Percentiles rank a stretch among this genome's conserved stretches.
These are phyloP conservation scores for Rhombomys opimus DNA, from an alignment of 2,113 vertebrate species.

Conservation along the genomic window DNA sequence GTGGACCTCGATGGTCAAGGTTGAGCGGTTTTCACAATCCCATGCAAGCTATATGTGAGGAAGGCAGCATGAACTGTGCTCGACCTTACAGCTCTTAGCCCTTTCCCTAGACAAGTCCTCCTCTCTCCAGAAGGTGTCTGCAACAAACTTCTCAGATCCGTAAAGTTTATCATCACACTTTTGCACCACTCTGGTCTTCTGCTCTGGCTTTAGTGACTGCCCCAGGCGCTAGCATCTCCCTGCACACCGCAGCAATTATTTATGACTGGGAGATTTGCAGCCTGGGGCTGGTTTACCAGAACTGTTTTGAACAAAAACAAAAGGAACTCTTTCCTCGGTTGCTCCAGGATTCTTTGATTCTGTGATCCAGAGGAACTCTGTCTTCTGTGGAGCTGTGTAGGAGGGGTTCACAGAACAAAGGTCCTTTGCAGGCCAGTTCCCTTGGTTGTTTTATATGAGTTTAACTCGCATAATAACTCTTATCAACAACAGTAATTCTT, in stretches of 20 bases:
- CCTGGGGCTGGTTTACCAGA: conserved; percentile 65
- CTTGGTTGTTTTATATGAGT: conserved; percentile 47
- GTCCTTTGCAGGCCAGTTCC: conserved; percentile 59
- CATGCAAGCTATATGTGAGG: conserved; percentile 1
- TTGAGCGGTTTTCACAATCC: conserved; percentile 1
- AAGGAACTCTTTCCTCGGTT: conserved; percentile 72
- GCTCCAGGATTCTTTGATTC: conserved; percentile 69
- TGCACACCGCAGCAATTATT: conserved; percentile 70
- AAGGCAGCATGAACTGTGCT: neutral
- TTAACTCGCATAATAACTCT: conserved; percentile 67
- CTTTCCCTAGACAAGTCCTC: neutral
- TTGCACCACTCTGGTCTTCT: neutral
- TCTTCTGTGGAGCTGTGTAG: neutral
- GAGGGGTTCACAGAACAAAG: conserved; percentile 49
- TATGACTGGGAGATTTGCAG: conserved; percentile 70
- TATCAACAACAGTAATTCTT: conserved; percentile 46
- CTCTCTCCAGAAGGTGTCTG: neutral
- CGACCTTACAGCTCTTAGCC: neutral
- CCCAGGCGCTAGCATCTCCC: conserved; percentile 64
- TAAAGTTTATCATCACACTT: conserved; percentile 58
- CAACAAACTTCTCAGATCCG: conserved; percentile 52
- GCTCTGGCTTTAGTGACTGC: conserved; percentile 58
- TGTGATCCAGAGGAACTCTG: conserved; percentile 64
- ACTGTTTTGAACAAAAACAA: conserved; percentile 78
- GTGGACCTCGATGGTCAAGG: neutral